Evolutionary conservation across 2,797 vertebrate genomes (phyloP).

Genomic region (Schizopygopsis pylzovi): DNA sequence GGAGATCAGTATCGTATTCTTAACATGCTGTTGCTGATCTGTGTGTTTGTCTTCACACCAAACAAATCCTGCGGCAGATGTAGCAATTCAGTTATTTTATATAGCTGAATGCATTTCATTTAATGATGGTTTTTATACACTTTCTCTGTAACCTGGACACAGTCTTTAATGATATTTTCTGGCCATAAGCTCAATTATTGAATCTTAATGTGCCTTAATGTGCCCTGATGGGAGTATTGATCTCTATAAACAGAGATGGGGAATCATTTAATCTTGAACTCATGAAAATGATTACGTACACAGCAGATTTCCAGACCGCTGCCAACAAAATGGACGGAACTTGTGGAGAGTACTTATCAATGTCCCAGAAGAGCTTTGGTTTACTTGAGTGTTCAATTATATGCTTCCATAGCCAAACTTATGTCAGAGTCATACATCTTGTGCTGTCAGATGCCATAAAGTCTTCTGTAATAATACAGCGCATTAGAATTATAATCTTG

Average conservation of each 20-base stretch:
- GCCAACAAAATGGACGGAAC: constrained; percentile 58
- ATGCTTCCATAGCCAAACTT: constrained; percentile 37
- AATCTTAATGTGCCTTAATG: constrained; percentile 10
- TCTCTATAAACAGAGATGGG: constrained; percentile 61
- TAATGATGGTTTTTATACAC: not conserved
- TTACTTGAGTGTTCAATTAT: constrained; percentile 24
- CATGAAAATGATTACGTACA: constrained; percentile 61
- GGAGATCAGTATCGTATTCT: not conserved
- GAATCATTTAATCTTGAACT: constrained; percentile 63
- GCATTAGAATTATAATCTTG: constrained; percentile 29
- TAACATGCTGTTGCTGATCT: not conserved
- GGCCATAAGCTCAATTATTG: constrained; percentile 58
- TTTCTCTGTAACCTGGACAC: constrained; percentile 55
- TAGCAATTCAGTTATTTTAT: not conserved
- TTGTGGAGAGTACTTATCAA: constrained; percentile 51
- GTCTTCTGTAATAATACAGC: constrained; percentile 33
- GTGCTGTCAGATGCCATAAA: constrained; percentile 34
- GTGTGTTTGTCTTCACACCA: not conserved
- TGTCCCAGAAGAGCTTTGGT: constrained; percentile 34
- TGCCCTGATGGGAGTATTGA: constrained; percentile 49
- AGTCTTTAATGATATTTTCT: constrained; percentile 63
- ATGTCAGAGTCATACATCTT: constrained; percentile 23
- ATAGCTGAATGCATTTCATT: constrained; percentile 54
- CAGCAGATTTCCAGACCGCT: constrained; percentile 58
- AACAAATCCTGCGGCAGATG: not conserved